Conservation (phyloP, 2,113 vertebrate species). For the Elaphurus davidianus region DNA sequence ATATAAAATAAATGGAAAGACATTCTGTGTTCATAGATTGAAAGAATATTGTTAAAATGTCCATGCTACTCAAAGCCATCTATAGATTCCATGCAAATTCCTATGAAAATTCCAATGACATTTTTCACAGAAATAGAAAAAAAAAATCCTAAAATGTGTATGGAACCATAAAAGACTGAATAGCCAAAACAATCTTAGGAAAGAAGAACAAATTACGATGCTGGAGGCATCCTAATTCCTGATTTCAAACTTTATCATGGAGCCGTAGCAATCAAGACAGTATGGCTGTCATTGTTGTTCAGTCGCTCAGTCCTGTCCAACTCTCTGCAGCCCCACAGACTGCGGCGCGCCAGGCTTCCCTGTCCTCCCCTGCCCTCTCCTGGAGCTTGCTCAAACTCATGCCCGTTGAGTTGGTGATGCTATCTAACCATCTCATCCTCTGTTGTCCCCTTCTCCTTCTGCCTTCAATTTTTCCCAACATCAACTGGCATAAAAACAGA, state of each 20-base stretch:
- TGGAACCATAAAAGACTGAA: not conserved
- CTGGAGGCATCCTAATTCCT: not conserved
- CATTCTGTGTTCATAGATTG: no score
- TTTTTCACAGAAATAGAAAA: not conserved
- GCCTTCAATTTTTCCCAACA: not conserved
- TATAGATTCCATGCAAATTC: not conserved
- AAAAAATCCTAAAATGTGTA: not conserved
- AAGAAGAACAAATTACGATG: not conserved
- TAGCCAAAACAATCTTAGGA: not conserved
- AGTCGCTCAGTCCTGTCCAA: not conserved
- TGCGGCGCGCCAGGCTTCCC: not conserved
- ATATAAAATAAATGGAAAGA: not conserved
- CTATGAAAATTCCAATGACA: not conserved
- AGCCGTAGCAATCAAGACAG: not conserved
- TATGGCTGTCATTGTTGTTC: not conserved
- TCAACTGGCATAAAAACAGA: not conserved
- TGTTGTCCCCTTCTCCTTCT: not conserved
- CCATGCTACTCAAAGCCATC: not conserved
- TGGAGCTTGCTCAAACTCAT: not conserved
- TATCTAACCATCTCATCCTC: not conserved
- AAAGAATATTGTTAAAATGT: not conserved
- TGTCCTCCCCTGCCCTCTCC: not conserved
- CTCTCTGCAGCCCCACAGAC: not conserved
- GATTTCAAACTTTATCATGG: not conserved
- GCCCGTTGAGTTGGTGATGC: not conserved